Percentiles rank a stretch among this genome's conserved stretches.
Conservation (phyloP, 2,797 vertebrate genomes). For the Rhinophrynus dorsalis region DNA sequence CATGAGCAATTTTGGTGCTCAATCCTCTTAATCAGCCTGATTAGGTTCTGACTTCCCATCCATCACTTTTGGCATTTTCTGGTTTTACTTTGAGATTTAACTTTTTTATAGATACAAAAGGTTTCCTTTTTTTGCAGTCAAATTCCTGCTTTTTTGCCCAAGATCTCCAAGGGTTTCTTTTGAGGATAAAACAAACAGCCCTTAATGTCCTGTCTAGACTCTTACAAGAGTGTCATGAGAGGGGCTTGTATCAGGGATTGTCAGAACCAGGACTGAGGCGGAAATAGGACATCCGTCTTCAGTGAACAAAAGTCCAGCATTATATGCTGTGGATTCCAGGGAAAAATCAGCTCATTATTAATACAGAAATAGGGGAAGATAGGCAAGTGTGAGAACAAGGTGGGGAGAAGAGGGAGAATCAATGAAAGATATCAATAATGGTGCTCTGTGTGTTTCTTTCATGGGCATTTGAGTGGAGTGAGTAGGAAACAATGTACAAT, state of each 20-base stretch:
- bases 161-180: conserved; percentile 45
- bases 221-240: conserved; percentile 22
- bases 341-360: conserved; percentile 38
- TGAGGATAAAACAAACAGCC: conserved; percentile 44
- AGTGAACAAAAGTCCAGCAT: conserved; percentile 25
- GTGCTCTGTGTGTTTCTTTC: no score
- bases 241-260: conserved; percentile 26
- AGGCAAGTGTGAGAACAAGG: conserved; percentile 32
- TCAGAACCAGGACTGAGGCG: conserved; percentile 33
- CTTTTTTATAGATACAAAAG: conserved; percentile 29
- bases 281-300: conserved; percentile 38
- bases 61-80: conserved; percentile 34
- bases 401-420: not conserved
- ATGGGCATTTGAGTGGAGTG: no score
- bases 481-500: no score
- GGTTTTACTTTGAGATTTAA: conserved; percentile 22
- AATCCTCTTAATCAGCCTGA: conserved; percentile 38
- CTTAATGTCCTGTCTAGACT: conserved; percentile 44
- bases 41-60: conserved; percentile 30
- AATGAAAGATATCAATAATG: no score
- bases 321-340: conserved; percentile 21
- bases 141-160: conserved; percentile 43
- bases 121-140: conserved; percentile 20
- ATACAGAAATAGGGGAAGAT: not conserved
- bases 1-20: not conserved